Conservation (phyloP, 2,888 invertebrate genomes). For the Rhagophthalmus giganteus region DNA sequence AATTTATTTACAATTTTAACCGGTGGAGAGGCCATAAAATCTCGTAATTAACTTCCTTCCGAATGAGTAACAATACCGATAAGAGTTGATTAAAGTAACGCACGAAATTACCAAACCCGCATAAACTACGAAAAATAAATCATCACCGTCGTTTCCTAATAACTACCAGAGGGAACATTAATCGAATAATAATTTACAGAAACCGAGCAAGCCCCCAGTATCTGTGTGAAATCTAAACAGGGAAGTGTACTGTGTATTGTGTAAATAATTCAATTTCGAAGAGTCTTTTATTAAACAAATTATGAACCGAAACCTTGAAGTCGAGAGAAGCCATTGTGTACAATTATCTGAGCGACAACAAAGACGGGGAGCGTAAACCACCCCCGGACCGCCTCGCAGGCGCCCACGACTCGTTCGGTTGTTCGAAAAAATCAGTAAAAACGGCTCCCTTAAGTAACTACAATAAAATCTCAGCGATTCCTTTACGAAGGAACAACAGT, state of each 20-base stretch:
- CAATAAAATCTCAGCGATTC: conserved; percentile 19
- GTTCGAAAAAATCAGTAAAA: conserved; percentile 19
- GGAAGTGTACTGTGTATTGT: too few species aligned
- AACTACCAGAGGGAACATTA: too few species aligned
- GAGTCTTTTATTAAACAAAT: conserved; percentile 17
- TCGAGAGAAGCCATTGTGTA: conserved; percentile 6
- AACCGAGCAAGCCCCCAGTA: too few species aligned
- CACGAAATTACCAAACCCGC: background rate
- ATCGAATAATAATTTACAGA: too few species aligned
- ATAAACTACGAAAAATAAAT: too few species aligned
- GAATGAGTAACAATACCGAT: too few species aligned
- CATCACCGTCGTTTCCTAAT: too few species aligned
- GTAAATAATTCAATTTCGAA: too few species aligned
- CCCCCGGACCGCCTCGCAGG: background rate
- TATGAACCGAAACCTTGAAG: conserved; percentile 20
- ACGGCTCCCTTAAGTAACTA: conserved; percentile 31
- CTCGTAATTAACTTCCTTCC: background rate
- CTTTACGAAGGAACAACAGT: conserved; percentile 18
- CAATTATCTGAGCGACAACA: conserved; percentile 11
- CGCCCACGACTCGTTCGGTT: conserved; percentile 1
- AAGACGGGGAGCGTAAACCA: too few species aligned
- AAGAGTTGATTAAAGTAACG: too few species aligned
- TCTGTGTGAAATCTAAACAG: too few species aligned
- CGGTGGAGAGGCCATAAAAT: background rate
- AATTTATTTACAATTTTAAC: background rate